Evolutionary conservation across 2,797 vertebrate genomes (phyloP), one percentile per base, ranked within the genome.

Genomic region (Hyperoplus immaculatus): DNA sequence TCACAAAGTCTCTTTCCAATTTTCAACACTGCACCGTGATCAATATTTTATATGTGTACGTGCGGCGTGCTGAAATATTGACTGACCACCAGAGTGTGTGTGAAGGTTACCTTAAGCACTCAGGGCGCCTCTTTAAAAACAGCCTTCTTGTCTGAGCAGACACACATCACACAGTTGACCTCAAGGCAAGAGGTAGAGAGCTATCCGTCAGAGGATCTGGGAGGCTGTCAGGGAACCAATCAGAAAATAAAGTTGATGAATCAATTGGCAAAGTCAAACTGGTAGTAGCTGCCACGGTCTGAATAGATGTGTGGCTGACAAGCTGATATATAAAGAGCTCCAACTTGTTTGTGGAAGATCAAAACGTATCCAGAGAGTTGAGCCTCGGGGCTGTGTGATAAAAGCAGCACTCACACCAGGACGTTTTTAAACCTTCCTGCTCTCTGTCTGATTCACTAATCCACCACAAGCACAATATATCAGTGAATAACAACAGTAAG

Each of bases 171-270:
- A 78, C 79, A 82, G 84, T 80, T 78, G 86, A 93, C 85, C 91
- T 89, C 75, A 41, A 84, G 82, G 84, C 75, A 64, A 72, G 59
- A 78, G 71, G 87, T 29, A 29, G 67, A 66, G 72, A 86, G 81
- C 82, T 72, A 83, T 90, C 88, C 82, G 75, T 88, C 86, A 85
- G 76, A 64, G 71, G 59, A 86, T 88, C 65, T 57, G 66, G 70
- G 78, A 70, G 60, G 81, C 85, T 86, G 87, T 91, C 84, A 87
- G 79, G 78, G 87, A 87, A 76, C 86, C 86, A 87, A 92, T 90
- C 88, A 92, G 82, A 84, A 87, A 90, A 87, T 81, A 88, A 29
- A 88, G 82, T 75, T 79, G 84, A 90, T 87, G 79, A 89, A 90
- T 90, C 84, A 89, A 88, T 86, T 81, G 84, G 75, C 67, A 72